Percentiles rank a stretch among this genome's conserved stretches.
These are phyloP conservation scores for Ciconia maguari DNA, from an alignment of 2,113 vertebrate genomes.

Conservation along the genomic window DNA sequence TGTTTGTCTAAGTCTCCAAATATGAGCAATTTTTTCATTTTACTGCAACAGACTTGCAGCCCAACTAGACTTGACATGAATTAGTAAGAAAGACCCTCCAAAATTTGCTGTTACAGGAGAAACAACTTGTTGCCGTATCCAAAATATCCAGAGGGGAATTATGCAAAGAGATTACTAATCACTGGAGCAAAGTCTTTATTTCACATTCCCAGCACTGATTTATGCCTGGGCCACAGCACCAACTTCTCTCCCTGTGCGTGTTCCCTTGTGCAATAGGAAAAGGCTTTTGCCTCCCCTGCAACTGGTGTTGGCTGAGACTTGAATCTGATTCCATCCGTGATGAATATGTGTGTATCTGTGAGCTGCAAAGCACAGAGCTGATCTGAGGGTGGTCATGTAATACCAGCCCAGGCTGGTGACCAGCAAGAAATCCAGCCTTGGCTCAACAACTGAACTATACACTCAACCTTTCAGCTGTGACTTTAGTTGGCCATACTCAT, in stretches of 20 bases:
- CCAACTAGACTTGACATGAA: background rate
- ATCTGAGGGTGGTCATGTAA: background rate
- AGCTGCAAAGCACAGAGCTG: background rate
- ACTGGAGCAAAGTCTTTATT: background rate
- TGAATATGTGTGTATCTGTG: background rate
- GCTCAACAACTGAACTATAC: background rate
- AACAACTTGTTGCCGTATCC: background rate
- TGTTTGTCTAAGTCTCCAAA: background rate
- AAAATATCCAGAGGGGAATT: constrained; percentile 37
- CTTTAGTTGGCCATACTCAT: background rate
- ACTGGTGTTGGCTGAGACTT: background rate
- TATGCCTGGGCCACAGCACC: background rate
- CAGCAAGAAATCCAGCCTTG: background rate
- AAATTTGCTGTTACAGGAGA: constrained; percentile 9
- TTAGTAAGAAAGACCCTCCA: background rate
- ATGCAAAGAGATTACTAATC: constrained; percentile 26
- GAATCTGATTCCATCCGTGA: background rate
- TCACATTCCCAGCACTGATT: background rate
- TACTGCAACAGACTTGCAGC: background rate
- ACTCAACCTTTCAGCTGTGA: background rate
- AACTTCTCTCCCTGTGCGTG: background rate
- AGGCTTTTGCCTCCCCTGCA: background rate
- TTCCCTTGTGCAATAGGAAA: background rate
- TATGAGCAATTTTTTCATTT: background rate
- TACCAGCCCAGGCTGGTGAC: background rate